phyloP scores from a whole-genome alignment of 2,797 vertebrate species.

The Sebastes wilsoni region DNA sequence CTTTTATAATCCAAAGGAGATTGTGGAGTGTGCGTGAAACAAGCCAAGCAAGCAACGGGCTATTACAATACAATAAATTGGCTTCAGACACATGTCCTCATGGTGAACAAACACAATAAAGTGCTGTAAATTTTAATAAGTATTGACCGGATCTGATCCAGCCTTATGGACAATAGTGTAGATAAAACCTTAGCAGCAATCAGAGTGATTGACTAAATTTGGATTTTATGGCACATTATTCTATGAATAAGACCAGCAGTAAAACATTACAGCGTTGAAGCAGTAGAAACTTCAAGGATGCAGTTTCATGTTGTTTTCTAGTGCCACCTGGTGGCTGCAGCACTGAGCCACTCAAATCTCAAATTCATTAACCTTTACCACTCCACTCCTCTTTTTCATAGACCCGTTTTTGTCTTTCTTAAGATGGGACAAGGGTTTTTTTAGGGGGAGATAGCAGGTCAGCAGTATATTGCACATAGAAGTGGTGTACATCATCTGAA shows the following conservation, averaged over 20 bases:
- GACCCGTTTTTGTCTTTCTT: too few species aligned
- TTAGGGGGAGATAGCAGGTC: too few species aligned
- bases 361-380: too few species aligned
- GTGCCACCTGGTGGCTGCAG: constrained; percentile 51
- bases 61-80: constrained; percentile 41
- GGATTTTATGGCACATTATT: background rate
- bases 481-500: too few species aligned
- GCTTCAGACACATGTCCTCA: constrained; percentile 19
- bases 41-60: constrained; percentile 18
- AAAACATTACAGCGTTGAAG: background rate
- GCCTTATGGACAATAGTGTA: background rate
- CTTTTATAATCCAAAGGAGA: constrained; percentile 53
- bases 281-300: background rate
- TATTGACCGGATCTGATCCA: background rate
- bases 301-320: constrained; percentile 15
- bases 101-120: constrained; percentile 50
- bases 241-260: background rate
- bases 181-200: background rate
- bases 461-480: too few species aligned
- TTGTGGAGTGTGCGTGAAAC: constrained; percentile 26
- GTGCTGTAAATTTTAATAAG: constrained; percentile 18
- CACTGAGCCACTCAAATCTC: background rate
- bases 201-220: background rate
- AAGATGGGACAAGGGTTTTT: accelerated
- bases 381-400: too few species aligned